Conservation (phyloP, 2,888 invertebrate species). For the Tenthredo notha region DNA sequence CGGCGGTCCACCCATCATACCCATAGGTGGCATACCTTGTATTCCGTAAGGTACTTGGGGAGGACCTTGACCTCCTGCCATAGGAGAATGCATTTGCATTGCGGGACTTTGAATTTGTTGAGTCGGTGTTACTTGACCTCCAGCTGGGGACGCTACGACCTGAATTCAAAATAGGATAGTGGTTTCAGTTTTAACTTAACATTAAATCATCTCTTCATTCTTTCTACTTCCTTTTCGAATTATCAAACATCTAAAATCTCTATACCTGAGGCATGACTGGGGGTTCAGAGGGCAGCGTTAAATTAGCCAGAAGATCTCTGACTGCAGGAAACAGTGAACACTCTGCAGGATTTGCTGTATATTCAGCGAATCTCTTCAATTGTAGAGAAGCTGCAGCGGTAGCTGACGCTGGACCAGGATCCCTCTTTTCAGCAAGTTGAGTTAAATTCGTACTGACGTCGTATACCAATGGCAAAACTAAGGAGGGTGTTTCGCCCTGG, state of each 20-base stretch:
- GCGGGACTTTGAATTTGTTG: slow-evolving; percentile 81
- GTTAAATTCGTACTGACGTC: slow-evolving; percentile 93
- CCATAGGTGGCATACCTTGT: slow-evolving; percentile 74
- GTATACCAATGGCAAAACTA: slow-evolving; percentile 94
- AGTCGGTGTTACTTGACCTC: slow-evolving; percentile 79
- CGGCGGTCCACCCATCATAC: slow-evolving; percentile 76
- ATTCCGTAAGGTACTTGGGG: slow-evolving; percentile 75
- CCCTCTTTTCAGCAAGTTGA: slow-evolving; percentile 91
- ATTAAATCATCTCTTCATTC: background rate
- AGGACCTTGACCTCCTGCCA: slow-evolving; percentile 78
- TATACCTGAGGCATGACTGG: slow-evolving; percentile 80
- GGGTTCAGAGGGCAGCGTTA: slow-evolving; percentile 89
- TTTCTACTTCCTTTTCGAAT: background rate
- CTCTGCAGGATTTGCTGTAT: slow-evolving; percentile 84
- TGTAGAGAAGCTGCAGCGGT: slow-evolving; percentile 84
- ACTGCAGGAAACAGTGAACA: slow-evolving; percentile 96
- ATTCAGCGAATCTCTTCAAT: slow-evolving; percentile 88
- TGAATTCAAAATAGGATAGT: slow-evolving; percentile 61
- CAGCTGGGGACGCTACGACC: slow-evolving; percentile 78
- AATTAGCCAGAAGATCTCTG: slow-evolving; percentile 91
- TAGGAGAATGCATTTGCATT: slow-evolving; percentile 82
- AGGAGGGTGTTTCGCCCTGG: slow-evolving; percentile 84
- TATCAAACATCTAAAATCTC: background rate
- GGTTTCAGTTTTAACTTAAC: background rate
- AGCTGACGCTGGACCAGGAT: slow-evolving; percentile 82